A percentile compares a stretch with the other conserved stretches of the same genome.
Conservation (phyloP, 2,888 invertebrate species). For the Ariolimax columbianus region DNA sequence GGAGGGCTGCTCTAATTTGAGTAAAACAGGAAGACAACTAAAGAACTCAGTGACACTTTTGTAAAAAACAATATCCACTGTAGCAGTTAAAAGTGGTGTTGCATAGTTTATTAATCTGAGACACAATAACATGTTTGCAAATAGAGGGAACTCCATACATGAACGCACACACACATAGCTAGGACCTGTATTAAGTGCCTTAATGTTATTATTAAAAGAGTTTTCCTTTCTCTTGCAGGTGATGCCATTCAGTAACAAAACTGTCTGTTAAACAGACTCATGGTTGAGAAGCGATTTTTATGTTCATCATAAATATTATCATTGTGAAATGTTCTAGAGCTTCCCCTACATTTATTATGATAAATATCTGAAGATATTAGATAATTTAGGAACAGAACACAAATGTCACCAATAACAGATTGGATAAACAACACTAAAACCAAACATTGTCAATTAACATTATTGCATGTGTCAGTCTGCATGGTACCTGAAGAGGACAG, state of each 20-base stretch:
- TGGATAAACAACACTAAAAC: too few species aligned
- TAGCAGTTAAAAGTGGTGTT: background rate
- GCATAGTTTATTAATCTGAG: background rate
- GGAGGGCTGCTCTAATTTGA: too few species aligned
- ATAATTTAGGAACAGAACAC: too few species aligned
- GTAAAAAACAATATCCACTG: background rate
- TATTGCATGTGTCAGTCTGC: too few species aligned
- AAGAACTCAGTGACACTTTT: background rate
- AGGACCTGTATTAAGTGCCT: background rate
- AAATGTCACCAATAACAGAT: too few species aligned
- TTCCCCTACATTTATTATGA: background rate
- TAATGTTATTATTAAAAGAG: background rate
- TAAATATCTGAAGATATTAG: background rate
- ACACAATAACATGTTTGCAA: background rate
- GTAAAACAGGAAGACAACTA: too few species aligned
- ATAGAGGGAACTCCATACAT: background rate
- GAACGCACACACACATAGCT: background rate
- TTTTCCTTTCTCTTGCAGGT: slow-evolving; percentile 36
- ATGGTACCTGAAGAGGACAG: too few species aligned
- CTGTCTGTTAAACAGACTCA: slow-evolving; percentile 45
- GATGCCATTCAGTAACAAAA: slow-evolving; percentile 1
- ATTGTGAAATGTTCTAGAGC: slow-evolving; percentile 1
- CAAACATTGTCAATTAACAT: too few species aligned
- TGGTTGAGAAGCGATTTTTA: slow-evolving; percentile 48
- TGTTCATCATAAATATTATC: background rate